Evolutionary conservation across 2,797 vertebrate species (phyloP), one percentile per base, ranked within the genome.

Genomic region (Sebastes oblongus): DNA sequence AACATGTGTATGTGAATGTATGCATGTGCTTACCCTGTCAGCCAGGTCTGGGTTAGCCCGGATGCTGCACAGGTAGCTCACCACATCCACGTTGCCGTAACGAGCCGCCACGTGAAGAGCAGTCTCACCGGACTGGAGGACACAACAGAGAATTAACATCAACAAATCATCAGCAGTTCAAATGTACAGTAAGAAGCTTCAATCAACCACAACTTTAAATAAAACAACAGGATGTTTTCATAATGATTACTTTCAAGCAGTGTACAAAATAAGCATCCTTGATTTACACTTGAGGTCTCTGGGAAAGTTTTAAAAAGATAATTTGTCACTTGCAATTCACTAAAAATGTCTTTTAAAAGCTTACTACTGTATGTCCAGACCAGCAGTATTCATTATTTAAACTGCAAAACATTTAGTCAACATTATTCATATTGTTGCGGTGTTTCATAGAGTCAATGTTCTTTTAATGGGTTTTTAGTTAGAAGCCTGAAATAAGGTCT

Each of bases 41-140:
- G 96, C 90, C 86, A 99, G 95, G 91, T 99, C 72, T 20, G 98
- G 97, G 91, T 98, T 97, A 52, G 97, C 97, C n/a, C 94, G 94
- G 70, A 97, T 93, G 86, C 92, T 95, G 94, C 98, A 99, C 82
- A 99, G 95, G 88, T 98, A 96, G 83, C 97, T 97, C 85, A 98
- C 97, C 81, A 99, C 98, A 0, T 99, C 98, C 62, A 98, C 96
- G 1, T 99, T 98, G 29, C 98, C 98, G 1, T 99, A 99, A 5
- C 98, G 97, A 73, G 98, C 95, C 8, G 98, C 98, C 56, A 99
- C 98, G 0, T 99, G 98, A 29, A 99, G 97, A 58, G 98, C 97
- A 0, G 98, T 99, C 92, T 99, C 98, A 66, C 98, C 98, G 1
- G 97, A 98, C 98, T 99, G 94, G 18, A 82, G n/a, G 64, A 67